A percentile compares a stretch with the other conserved stretches of the same genome.
Evolutionary conservation across 2,888 invertebrate genomes (phyloP).

Genomic region (Lepeophtheirus nordmannii): DNA sequence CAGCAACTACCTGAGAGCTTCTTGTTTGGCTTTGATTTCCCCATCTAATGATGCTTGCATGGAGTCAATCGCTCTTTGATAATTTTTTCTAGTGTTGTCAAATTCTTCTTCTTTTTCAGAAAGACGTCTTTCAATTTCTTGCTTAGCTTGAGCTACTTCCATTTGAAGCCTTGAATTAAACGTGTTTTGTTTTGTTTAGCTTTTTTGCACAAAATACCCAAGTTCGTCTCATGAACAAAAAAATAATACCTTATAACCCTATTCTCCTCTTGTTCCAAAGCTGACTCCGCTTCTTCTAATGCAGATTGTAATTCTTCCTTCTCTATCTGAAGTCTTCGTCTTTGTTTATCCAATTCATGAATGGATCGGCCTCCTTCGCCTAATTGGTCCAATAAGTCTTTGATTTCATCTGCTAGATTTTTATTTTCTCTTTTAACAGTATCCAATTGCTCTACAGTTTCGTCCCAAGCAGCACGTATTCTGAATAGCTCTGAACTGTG

Average conservation of each 20-base stretch:
- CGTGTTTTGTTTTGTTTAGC: too few species aligned
- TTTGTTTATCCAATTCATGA: slow-evolving; percentile 50
- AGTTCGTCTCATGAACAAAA: background rate
- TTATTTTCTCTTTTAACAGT: slow-evolving; percentile 43
- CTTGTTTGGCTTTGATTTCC: slow-evolving; percentile 44
- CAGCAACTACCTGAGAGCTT: slow-evolving; percentile 37
- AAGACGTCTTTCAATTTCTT: slow-evolving; percentile 43
- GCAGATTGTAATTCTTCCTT: slow-evolving; percentile 99
- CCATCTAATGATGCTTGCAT: slow-evolving; percentile 46
- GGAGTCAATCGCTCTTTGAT: slow-evolving; percentile 44
- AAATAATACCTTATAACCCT: slow-evolving; percentile 43
- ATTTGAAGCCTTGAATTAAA: slow-evolving; percentile 34
- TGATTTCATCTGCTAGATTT: slow-evolving; percentile 43
- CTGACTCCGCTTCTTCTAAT: slow-evolving; percentile 95
- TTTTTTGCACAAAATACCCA: too few species aligned
- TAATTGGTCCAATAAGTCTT: slow-evolving; percentile 43
- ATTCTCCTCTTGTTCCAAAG: slow-evolving; percentile 98
- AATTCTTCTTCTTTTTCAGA: slow-evolving; percentile 46
- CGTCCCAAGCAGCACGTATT: slow-evolving; percentile 39
- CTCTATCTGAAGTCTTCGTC: slow-evolving; percentile 84
- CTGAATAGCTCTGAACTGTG: slow-evolving; percentile 43
- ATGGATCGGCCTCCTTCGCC: slow-evolving; percentile 41
- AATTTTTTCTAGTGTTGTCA: slow-evolving; percentile 45
- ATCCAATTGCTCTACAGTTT: slow-evolving; percentile 39
- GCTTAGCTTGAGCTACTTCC: slow-evolving; percentile 40